A percentile compares a stretch with the other conserved stretches of the same genome.
Conservation (phyloP, 2,797 vertebrate genomes). For the Enteromius unitaeniatus region DNA sequence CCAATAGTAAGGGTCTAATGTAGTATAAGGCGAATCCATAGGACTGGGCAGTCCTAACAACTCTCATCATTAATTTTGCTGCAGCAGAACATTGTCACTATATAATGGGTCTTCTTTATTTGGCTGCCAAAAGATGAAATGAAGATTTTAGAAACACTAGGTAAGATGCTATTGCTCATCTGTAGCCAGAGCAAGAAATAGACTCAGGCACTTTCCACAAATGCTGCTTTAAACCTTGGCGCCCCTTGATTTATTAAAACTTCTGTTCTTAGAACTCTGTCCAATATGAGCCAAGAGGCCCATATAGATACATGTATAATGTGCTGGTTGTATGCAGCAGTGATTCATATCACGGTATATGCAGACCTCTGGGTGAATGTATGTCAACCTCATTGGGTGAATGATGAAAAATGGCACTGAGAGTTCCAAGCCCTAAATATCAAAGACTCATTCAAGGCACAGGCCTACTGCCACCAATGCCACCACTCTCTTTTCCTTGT, state of each 20-base stretch:
- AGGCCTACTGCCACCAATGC: not conserved
- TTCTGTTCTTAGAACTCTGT: slow-evolving; percentile 40
- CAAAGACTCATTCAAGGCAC: slow-evolving; percentile 9
- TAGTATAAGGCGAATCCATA: not conserved
- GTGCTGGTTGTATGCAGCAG: slow-evolving; percentile 24
- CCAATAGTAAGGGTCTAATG: not conserved
- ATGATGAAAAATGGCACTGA: slow-evolving; percentile 13
- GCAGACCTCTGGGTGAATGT: slow-evolving; percentile 3
- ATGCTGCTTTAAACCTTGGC: slow-evolving; percentile 21
- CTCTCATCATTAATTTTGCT: not conserved
- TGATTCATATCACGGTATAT: slow-evolving; percentile 4
- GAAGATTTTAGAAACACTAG: slow-evolving; percentile 74
- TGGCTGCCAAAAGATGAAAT: slow-evolving; percentile 69
- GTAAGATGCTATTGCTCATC: slow-evolving; percentile 73
- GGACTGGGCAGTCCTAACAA: not conserved
- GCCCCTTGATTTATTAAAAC: slow-evolving; percentile 50
- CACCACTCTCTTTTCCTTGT: slow-evolving; percentile 26
- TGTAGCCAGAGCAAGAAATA: slow-evolving; percentile 70
- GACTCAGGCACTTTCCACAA: slow-evolving; percentile 55
- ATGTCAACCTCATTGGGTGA: slow-evolving; percentile 29
- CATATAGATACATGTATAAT: slow-evolving; percentile 45
- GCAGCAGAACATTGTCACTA: slow-evolving; percentile 65
- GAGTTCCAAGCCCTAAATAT: slow-evolving; percentile 20
- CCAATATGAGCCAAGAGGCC: slow-evolving; percentile 38
- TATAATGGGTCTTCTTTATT: slow-evolving; percentile 68